Evolutionary conservation across 37 sponge, comb jelly and placozoan genomes (phyloP), one percentile per base, ranked within the genome.

Genomic region (Aplysina aerophoba): DNA sequence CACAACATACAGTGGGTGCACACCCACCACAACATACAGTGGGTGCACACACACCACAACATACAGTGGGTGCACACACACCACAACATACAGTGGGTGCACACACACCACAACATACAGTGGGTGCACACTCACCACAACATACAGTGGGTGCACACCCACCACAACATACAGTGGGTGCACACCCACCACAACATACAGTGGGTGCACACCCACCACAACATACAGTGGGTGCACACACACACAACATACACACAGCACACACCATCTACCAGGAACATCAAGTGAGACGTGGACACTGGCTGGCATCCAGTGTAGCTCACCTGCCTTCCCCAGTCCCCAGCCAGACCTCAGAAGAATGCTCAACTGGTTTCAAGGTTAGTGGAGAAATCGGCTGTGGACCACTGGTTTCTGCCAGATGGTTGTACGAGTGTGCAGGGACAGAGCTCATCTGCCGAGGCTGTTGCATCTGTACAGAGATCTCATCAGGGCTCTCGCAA

Each of bases 271-370:
- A n/a, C n/a, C n/a, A n/a, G n/a, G n/a, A n/a, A n/a, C 16, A 58
- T 58, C 60, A 58, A 63, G 28, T 8, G 65, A 12, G 5, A 63
- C 4, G 11, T 63, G 24, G 27, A 13, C 27, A 63, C 65, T 13
- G 28, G 11, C 65, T 63, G 28, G 65, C 50, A 44, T 8, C 50
- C 8, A 71, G 3, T 35, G 33, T 20, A 22, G 6, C 78, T 65
- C 44, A 82, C 83, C 41, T 24, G 34, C 44, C 44, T 25, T 82
- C 83, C 34, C 65, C 88, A 22, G 94, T 90, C 4, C 94, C 94
- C 61, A 93, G 81, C 94, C 94, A 93, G 71, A 93, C 85, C 41
- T 67, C 56, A 0, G 79, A 5, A 17, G 14, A 2, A 2, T 36
- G 37, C 33, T 30, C 14, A 11, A 64, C 50, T 0, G 89, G 80